A percentile compares a stretch with the other conserved stretches of the same genome.
Evolutionary conservation across 92 coral and sea anemone genomes (phyloP).

Genomic region (Parazoanthus swiftii): DNA sequence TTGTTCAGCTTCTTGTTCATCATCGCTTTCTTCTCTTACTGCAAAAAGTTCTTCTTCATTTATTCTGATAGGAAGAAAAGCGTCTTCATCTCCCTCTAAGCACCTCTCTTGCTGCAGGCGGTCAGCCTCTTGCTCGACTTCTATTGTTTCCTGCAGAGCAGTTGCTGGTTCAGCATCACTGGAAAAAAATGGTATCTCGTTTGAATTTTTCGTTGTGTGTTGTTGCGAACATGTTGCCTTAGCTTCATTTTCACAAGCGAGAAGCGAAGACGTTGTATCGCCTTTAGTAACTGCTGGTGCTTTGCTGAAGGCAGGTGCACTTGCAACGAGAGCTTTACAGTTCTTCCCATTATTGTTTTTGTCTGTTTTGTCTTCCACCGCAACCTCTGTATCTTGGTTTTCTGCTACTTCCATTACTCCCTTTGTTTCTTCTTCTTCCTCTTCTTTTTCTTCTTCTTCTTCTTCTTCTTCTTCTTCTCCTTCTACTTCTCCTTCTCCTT

Average conservation of each 20-base stretch:
- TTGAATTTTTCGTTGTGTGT: not conserved
- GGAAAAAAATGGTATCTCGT: not conserved
- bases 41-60: not conserved
- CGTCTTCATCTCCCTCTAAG: slow-evolving; percentile 52
- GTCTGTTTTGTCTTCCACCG: not conserved
- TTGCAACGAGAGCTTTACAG: not conserved
- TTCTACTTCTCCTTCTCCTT: not conserved
- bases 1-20: slow-evolving; percentile 10
- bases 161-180: not conserved
- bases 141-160: slow-evolving; percentile 36
- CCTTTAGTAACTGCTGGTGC: not conserved
- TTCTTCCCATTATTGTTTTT: not conserved
- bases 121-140: slow-evolving; percentile 49
- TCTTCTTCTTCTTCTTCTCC: not conserved
- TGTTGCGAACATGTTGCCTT: not conserved
- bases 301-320: not conserved
- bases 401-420: not conserved
- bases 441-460: slow-evolving; percentile 2
- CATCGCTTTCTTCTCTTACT: not conserved
- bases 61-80: slow-evolving; percentile 40
- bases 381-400: not conserved
- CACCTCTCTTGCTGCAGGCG: slow-evolving; percentile 47
- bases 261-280: not conserved
- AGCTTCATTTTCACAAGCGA: not conserved
- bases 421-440: not conserved